A percentile compares a stretch with the other conserved stretches of the same genome.
These are phyloP conservation scores for Crotophaga sulcirostris DNA, from an alignment of 2,113 vertebrate species.

Conservation along the genomic window DNA sequence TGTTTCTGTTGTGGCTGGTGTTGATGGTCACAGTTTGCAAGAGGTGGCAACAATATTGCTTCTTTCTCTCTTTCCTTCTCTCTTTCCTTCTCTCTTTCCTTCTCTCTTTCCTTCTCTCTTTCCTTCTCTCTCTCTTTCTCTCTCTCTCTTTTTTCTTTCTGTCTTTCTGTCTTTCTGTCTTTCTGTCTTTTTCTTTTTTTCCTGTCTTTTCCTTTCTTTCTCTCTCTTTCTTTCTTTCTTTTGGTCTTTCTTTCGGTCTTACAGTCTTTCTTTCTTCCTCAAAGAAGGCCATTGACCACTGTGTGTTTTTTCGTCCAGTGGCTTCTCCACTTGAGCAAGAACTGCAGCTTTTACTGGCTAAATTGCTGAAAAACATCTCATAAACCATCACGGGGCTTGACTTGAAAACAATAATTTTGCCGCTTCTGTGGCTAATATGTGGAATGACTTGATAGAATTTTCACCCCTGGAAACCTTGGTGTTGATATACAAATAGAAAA, in stretches of 20 bases:
- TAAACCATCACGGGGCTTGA: not conserved
- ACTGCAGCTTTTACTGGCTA: constrained; percentile 58
- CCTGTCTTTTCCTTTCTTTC: not conserved
- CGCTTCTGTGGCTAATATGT: not conserved
- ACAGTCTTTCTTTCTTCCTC: not conserved
- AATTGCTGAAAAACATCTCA: constrained; percentile 23
- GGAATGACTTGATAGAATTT: not conserved
- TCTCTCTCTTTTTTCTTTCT: not conserved
- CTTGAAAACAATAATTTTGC: not conserved
- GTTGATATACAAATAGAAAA: not conserved
- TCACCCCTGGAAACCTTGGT: not conserved
- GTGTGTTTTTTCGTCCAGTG: constrained; percentile 22
- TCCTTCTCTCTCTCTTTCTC: too few relatives aligned
- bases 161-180: not conserved
- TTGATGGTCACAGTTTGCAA: constrained; percentile 62
- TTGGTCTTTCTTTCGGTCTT: not conserved
- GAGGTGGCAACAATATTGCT: constrained; percentile 28
- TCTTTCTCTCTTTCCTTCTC: not conserved
- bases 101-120: too few relatives aligned
- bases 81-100: not conserved
- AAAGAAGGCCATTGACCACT: not conserved
- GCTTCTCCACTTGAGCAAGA: constrained; percentile 67
- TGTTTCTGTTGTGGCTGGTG: constrained; percentile 64
- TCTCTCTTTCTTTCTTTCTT: not conserved
- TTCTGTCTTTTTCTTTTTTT: not conserved